Evolutionary conservation across 2,797 vertebrate species (phyloP), one percentile per base, ranked within the genome.

Genomic region (Myripristis jacobus): DNA sequence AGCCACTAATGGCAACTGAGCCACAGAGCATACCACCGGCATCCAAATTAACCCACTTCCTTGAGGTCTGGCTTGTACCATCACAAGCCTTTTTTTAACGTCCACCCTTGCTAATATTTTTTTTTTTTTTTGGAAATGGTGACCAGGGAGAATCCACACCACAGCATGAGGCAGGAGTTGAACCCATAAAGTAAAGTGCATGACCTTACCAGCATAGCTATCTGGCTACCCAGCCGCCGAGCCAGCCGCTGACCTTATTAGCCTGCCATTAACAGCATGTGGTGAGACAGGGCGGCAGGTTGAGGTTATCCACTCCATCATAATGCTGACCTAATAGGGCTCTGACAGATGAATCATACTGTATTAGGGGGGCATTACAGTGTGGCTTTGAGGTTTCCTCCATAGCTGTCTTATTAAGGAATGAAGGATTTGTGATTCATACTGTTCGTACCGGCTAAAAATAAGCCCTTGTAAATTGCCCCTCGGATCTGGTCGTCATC

Each of bases 401-500:
- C 63, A 51, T 66, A 24, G 60, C 63, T 64, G 79, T 88, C 83
- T 76, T 81, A 83, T 84, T 87, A 80, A 64, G 80, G 73, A 79
- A 77, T 81, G 29, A 31, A 31, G 29, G 29, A 77, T 86, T 87
- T 84, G 81, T 84, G 84, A 90, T 92, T 85, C 86, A 91, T 85
- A 48, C 58, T 18, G 27, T 72, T 81, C 61, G 71, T 81, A 61
- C 52, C 34, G 41, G 65, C 70, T 90, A 76, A 84, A 85, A 92
- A 89, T 85, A 86, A 80, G 70, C 61, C 59, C 62, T 16, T 16
- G 38, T 78, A 87, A 85, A 87, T 91, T 82, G 79, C 84, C 61
- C 43, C 66, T 75, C 47, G 73, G 86, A 85, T 76, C 73, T 66
- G 85, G 78, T 86, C 48, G 60, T 88, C 86, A 74, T 88, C 84